These are phyloP conservation scores for Morinoia aosen DNA, from an alignment of 2,888 invertebrate species.

Conservation along the genomic window DNA sequence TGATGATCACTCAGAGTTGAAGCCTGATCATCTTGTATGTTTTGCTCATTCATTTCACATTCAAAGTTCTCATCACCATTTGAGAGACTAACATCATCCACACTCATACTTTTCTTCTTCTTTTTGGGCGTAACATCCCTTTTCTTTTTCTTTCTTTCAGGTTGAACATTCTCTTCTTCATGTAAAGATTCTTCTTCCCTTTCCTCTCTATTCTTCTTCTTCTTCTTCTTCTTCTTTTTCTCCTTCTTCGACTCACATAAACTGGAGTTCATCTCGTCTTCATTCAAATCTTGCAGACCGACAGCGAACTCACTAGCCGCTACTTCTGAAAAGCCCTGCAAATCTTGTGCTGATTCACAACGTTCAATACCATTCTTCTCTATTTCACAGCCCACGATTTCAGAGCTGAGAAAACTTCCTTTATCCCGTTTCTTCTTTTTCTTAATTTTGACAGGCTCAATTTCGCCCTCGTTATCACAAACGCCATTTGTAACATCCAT, in stretches of 20 bases:
- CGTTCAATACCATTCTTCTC: background rate
- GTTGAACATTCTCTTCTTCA: background rate
- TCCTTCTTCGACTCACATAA: background rate
- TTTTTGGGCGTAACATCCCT: background rate
- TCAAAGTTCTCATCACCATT: too few species aligned
- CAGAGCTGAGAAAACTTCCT: background rate
- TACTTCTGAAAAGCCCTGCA: too few species aligned
- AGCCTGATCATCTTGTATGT: too few species aligned
- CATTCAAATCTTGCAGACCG: too few species aligned
- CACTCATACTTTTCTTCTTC: background rate
- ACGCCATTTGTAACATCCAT: background rate
- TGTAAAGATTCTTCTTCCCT: background rate
- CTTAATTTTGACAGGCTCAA: background rate
- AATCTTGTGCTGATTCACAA: too few species aligned
- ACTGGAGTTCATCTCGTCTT: too few species aligned
- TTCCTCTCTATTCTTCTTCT: too few species aligned
- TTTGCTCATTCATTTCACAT: too few species aligned
- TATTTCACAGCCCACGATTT: background rate
- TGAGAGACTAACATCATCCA: background rate
- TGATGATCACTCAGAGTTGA: too few species aligned
- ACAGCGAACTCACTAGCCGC: too few species aligned
- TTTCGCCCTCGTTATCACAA: background rate
- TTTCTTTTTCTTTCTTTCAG: background rate
- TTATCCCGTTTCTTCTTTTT: constrained; percentile 6
- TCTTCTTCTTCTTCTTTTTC: background rate